Conservation (phyloP, 2,888 invertebrate genomes). For the Drosophila seclusa region DNA sequence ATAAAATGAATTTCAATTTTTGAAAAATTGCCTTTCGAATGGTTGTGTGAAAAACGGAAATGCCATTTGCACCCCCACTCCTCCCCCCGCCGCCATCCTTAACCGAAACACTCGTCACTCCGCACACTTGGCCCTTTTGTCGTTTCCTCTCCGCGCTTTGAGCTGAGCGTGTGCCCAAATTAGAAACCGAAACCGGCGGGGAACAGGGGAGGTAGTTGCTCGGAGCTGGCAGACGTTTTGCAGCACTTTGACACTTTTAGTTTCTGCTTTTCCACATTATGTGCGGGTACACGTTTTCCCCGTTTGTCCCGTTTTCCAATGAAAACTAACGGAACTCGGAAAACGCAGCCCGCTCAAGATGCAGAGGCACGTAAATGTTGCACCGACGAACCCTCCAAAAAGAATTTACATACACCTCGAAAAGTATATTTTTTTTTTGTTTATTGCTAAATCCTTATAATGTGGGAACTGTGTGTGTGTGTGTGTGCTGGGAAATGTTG, state of each 20-base stretch:
- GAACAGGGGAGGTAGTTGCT: background rate
- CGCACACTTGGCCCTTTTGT: slow-evolving; percentile 53
- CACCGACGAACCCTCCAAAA: slow-evolving; percentile 38
- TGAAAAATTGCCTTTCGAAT: slow-evolving; percentile 75
- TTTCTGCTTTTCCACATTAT: slow-evolving; percentile 59
- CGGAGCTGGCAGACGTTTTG: slow-evolving; percentile 35
- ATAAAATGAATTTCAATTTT: slow-evolving; percentile 77
- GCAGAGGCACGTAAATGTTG: slow-evolving; percentile 62
- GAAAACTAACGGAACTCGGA: slow-evolving; percentile 51
- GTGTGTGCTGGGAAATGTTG: slow-evolving; percentile 36
- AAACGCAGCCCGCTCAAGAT: slow-evolving; percentile 63
- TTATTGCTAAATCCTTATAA: slow-evolving; percentile 75
- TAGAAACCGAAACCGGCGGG: slow-evolving; percentile 59
- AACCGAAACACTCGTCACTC: slow-evolving; percentile 16
- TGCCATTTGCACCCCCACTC: slow-evolving; percentile 51
- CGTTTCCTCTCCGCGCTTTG: slow-evolving; percentile 30
- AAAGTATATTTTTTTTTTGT: slow-evolving; percentile 35
- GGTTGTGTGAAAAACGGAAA: slow-evolving; percentile 79
- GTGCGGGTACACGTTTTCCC: slow-evolving; percentile 74
- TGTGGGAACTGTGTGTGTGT: slow-evolving; percentile 62
- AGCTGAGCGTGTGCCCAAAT: slow-evolving; percentile 74
- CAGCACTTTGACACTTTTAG: slow-evolving; percentile 71
- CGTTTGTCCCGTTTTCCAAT: slow-evolving; percentile 2
- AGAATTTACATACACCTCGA: slow-evolving; percentile 56
- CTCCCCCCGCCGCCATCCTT: background rate